These are phyloP conservation scores for Zapus hudsonius DNA, from an alignment of 2,113 vertebrate genomes.

Conservation along the genomic window DNA sequence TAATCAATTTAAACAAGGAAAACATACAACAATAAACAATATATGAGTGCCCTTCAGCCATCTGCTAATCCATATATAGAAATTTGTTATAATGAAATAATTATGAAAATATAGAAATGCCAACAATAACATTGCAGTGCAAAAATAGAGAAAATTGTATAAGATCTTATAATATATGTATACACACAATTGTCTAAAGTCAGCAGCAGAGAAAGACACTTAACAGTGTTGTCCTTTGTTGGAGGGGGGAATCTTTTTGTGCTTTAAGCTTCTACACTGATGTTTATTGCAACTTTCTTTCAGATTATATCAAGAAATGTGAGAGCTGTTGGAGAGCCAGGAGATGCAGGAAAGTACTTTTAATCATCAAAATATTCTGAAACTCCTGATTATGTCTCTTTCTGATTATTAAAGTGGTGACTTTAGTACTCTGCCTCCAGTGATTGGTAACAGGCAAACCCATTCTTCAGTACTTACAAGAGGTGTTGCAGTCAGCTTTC, in stretches of 20 bases:
- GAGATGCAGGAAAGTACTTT: background rate
- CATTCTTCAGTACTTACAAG: background rate
- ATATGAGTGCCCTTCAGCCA: fast-evolving
- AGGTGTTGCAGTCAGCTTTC: too few species aligned
- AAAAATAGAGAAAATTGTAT: background rate
- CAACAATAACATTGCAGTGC: background rate
- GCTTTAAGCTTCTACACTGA: background rate
- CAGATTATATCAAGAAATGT: background rate
- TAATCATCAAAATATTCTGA: background rate
- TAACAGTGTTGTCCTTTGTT: too few species aligned
- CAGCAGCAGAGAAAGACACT: background rate
- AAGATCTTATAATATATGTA: background rate
- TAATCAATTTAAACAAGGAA: background rate
- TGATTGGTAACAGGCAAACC: background rate
- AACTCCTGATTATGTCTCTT: background rate
- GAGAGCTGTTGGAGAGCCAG: fast-evolving
- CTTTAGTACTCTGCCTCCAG: background rate
- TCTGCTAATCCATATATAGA: background rate
- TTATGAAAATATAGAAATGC: background rate
- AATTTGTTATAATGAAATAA: background rate
- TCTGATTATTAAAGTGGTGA: background rate
- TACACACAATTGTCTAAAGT: background rate
- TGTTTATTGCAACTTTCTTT: background rate
- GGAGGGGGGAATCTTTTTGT: background rate
- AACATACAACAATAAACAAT: background rate